Evolutionary conservation across 2,797 vertebrate genomes (phyloP).

Genomic region (Carapus acus): DNA sequence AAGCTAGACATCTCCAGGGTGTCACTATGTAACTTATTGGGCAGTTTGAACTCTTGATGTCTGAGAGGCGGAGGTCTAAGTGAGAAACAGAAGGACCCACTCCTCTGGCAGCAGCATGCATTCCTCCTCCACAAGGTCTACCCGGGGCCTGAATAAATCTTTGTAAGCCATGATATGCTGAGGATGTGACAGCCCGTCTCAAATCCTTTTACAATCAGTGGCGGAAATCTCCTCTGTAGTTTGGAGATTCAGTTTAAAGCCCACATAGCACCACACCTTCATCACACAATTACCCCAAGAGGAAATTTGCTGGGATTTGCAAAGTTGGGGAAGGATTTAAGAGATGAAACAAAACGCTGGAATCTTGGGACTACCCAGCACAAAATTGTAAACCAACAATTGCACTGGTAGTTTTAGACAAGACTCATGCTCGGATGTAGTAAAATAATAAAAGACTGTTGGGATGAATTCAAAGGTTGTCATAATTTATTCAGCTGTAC

Average conservation of each 20-base stretch:
- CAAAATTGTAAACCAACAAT: slow-evolving; percentile 23
- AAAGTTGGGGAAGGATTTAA: slow-evolving; percentile 47
- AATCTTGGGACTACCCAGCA: slow-evolving; percentile 37
- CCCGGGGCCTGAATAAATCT: slow-evolving; percentile 39
- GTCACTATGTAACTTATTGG: slow-evolving; percentile 45
- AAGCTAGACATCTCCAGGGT: slow-evolving; percentile 49
- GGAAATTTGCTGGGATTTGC: slow-evolving; percentile 53
- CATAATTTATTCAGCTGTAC: neutral
- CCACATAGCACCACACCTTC: slow-evolving; percentile 53
- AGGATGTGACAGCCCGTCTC: slow-evolving; percentile 45
- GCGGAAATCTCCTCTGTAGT: slow-evolving; percentile 46
- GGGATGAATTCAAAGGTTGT: neutral
- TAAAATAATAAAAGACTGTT: neutral
- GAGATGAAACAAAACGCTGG: slow-evolving; percentile 39
- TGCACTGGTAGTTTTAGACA: no score
- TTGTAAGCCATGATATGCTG: slow-evolving; percentile 37
- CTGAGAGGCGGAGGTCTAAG: slow-evolving; percentile 50
- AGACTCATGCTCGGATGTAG: no score
- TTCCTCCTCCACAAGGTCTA: slow-evolving; percentile 33
- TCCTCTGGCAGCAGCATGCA: slow-evolving; percentile 42
- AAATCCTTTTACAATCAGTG: slow-evolving; percentile 58
- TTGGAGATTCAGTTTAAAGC: slow-evolving; percentile 45
- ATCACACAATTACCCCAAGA: slow-evolving; percentile 56
- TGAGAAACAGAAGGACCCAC: slow-evolving; percentile 46
- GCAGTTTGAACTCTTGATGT: slow-evolving; percentile 46